Conservation (phyloP, 2,113 vertebrate species). For the Ailuropoda melanoleuca region DNA sequence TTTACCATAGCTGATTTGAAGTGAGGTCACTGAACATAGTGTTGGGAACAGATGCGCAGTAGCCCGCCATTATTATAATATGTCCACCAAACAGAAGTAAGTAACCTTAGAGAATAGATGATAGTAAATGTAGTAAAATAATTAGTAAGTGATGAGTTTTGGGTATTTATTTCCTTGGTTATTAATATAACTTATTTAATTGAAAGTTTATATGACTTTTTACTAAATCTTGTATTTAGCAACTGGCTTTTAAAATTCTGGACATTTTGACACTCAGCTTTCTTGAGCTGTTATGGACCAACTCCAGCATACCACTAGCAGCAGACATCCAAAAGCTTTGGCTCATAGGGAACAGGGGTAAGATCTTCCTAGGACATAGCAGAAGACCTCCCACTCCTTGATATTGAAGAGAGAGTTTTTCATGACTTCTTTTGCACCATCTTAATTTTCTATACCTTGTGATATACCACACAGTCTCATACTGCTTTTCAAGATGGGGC, state of each 20-base stretch:
- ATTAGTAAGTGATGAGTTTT: neutral
- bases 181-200: neutral
- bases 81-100: neutral
- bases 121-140: neutral
- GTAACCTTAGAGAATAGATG: neutral
- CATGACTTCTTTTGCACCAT: no score
- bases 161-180: neutral
- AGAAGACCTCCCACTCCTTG: no score
- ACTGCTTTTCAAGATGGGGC: no score
- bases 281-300: neutral
- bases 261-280: neutral
- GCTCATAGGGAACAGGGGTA: neutral
- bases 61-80: neutral
- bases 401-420: no score
- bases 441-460: no score
- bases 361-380: no score
- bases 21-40: neutral
- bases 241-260: neutral
- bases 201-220: neutral
- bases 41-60: neutral
- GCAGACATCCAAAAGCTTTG: neutral
- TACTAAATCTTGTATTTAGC: neutral
- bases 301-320: neutral
- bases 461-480: no score
- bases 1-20: neutral